Evolutionary conservation across 2,113 vertebrate species (phyloP).

Genomic region (Coregonus clupeaformis): DNA sequence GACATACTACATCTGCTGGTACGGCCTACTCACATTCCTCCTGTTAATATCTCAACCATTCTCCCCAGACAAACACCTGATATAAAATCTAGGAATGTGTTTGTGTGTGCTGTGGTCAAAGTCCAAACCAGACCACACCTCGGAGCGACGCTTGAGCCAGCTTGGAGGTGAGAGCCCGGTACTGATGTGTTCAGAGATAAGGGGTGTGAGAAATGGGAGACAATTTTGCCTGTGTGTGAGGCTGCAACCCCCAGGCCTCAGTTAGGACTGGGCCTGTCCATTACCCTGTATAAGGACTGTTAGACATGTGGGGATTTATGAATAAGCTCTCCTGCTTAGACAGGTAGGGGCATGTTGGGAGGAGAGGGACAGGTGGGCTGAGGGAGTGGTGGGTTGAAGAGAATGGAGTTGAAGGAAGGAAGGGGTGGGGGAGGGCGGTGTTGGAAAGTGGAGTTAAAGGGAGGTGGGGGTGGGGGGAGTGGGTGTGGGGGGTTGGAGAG

Average conservation of each 20-base stretch:
- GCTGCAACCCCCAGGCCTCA: too few relatives aligned
- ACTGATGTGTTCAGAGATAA: background rate
- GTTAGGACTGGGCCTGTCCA: too few relatives aligned
- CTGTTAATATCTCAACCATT: constrained; percentile 32
- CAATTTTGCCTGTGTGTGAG: too few relatives aligned
- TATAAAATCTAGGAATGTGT: too few relatives aligned
- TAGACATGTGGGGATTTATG: constrained; percentile 43
- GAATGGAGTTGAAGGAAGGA: too few relatives aligned
- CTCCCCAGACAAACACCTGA: too few relatives aligned
- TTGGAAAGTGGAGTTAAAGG: too few relatives aligned
- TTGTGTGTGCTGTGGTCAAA: too few relatives aligned
- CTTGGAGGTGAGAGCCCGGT: background rate
- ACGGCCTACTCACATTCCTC: constrained; percentile 48
- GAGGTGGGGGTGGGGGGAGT: too few relatives aligned
- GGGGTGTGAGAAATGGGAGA: background rate
- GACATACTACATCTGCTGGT: constrained; percentile 21
- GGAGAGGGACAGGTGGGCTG: constrained; percentile 1
- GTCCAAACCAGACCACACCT: too few relatives aligned
- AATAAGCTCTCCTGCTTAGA: constrained; percentile 38
- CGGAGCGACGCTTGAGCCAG: background rate
- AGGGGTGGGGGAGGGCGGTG: too few relatives aligned
- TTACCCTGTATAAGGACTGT: background rate
- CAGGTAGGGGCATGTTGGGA: constrained; percentile 58
- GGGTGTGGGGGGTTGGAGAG: background rate
- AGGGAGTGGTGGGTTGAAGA: background rate